Conservation (phyloP, 2,113 vertebrate species). For the Baryphthengus martii region DNA sequence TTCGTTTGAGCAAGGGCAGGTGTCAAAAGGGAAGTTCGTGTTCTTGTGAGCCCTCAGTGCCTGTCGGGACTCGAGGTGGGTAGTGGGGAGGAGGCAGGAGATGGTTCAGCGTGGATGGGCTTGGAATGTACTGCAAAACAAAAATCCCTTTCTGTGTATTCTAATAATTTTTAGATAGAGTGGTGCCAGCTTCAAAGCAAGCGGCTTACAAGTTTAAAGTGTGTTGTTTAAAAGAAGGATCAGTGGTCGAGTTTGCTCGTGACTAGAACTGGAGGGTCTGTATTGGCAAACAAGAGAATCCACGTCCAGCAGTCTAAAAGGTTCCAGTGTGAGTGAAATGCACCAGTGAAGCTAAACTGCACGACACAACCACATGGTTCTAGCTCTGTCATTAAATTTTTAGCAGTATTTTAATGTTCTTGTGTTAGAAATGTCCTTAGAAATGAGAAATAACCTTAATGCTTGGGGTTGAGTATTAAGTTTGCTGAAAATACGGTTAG, state of each 20-base stretch:
- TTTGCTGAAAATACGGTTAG: background rate
- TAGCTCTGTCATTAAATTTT: background rate
- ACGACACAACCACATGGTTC: background rate
- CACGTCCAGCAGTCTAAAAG: background rate
- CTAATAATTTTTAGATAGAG: background rate
- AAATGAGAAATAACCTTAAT: background rate
- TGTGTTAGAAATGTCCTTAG: background rate
- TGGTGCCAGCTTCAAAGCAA: background rate
- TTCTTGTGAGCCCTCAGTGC: rapidly evolving
- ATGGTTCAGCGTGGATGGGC: background rate
- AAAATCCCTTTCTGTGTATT: background rate
- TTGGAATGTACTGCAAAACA: background rate
- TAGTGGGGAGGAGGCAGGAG: background rate
- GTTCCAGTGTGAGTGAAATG: background rate
- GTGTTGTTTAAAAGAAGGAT: background rate
- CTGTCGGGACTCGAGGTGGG: background rate
- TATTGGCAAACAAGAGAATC: background rate
- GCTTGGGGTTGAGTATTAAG: background rate
- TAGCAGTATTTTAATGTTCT: background rate
- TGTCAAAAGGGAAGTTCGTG: background rate
- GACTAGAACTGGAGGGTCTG: background rate
- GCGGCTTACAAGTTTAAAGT: background rate
- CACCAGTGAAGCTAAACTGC: background rate
- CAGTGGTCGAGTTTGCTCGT: background rate
- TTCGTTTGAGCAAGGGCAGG: background rate